Conservation (phyloP, 2,113 vertebrate species). For the Aythya baeri region DNA sequence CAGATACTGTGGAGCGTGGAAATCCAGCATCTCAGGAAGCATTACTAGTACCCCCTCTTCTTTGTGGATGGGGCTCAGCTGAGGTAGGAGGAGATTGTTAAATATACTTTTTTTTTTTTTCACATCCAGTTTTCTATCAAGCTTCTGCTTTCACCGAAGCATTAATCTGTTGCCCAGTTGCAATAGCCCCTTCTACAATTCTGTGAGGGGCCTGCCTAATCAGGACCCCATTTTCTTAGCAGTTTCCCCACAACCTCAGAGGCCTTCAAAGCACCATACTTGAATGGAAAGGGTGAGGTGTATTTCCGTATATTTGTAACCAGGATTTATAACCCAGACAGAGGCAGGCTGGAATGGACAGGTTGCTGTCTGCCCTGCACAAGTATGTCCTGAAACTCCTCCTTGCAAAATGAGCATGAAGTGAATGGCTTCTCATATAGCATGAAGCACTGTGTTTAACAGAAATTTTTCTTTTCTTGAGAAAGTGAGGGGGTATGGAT, state of each 20-base stretch:
- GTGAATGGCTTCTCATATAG: not conserved
- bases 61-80: not conserved
- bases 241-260: fast-evolving
- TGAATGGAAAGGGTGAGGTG: not conserved
- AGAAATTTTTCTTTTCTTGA: not conserved
- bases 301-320: not conserved
- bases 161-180: not conserved
- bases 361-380: not conserved
- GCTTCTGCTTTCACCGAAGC: not conserved
- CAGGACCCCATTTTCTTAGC: not conserved
- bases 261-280: not conserved
- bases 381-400: not conserved
- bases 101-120: not conserved
- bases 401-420: not conserved
- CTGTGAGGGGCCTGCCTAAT: not conserved
- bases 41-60: not conserved
- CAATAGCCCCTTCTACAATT: fast-evolving
- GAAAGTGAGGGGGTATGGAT: not conserved
- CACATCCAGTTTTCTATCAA: not conserved
- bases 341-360: not conserved
- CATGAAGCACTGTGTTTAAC: fast-evolving
- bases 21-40: not conserved
- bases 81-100: not conserved
- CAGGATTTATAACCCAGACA: not conserved
- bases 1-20: not conserved